These are phyloP conservation scores for Melanocharis versteri DNA, from an alignment of 2,113 vertebrate species.

Conservation along the genomic window DNA sequence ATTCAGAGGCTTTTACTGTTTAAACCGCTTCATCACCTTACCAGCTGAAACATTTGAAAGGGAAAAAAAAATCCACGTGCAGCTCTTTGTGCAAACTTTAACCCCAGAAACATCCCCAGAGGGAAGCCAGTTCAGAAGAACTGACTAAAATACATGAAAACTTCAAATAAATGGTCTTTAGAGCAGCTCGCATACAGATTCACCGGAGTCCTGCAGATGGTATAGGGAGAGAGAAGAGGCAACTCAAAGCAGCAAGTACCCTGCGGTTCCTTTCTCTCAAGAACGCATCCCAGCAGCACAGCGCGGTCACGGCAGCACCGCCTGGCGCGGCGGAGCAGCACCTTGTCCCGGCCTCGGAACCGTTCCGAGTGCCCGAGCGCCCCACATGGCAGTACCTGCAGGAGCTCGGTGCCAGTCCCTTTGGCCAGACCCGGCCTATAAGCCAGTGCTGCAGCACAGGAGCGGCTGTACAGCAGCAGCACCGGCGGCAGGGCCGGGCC, in stretches of 20 bases:
- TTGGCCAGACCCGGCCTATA: rapidly evolving
- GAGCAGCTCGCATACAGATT: rapidly evolving
- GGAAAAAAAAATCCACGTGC: too few relatives aligned
- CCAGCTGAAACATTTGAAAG: not conserved
- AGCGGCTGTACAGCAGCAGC: not conserved
- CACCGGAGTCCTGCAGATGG: not conserved
- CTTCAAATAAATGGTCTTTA: not conserved
- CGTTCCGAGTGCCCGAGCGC: not conserved
- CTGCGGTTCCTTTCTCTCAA: rapidly evolving
- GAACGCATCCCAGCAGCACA: not conserved
- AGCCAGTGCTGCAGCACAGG: rapidly evolving
- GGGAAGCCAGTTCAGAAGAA: not conserved
- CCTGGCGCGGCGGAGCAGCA: not conserved
- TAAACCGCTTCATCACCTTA: not conserved
- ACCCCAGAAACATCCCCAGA: not conserved
- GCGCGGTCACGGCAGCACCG: rapidly evolving
- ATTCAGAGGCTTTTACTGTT: not conserved
- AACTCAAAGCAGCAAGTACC: not conserved
- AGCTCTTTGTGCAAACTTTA: not conserved
- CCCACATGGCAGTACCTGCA: not conserved
- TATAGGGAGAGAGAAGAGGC: rapidly evolving
- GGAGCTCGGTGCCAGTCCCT: rapidly evolving
- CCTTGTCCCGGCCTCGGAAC: not conserved
- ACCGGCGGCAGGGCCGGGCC: not conserved
- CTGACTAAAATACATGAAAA: not conserved